Evolutionary conservation across 1,140 invertebrate genomes (phyloP), one percentile per base, ranked within the genome.

Genomic region (Odontomachus brunneus): DNA sequence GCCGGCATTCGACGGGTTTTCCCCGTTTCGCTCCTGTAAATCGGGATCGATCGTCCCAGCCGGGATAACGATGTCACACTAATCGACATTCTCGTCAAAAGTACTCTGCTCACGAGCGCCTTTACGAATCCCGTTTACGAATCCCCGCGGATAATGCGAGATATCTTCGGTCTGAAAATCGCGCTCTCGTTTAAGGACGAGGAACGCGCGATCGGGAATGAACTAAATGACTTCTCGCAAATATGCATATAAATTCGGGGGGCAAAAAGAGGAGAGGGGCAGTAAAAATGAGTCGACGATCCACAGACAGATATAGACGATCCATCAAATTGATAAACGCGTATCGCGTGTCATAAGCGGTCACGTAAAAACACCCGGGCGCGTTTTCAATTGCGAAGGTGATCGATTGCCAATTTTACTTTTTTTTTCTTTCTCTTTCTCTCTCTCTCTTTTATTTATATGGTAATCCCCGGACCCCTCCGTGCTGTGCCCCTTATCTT

Each of bases 1-100:
- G 26, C 55, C 69, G 67, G 59, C 65, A 86, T 82, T 82, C 74
- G 84, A 69, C 33, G 24, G 38, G 63, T 74, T 66, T 53, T 65
- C 48, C 74, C 69, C 44, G 33, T 60, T 65, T 44, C 38, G 51
- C 51, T 83, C n/a, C 62, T 85, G 75, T n/a, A 49, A 82, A 82
- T 65, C 71, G 33, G 38, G 72, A 38, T 71, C 73, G 49, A 85
- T 72, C 38, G 53, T 82, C 74, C 60, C 33, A 51, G 38, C 19
- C 12, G 26, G 24, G 65, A 62, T 69, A 69, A 44, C 22, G 19
- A 71, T 33, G 22, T 66, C 44, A 48, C 19, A 66, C 60, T 76
- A 76, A 76, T 76, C 60, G 60, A 76, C 26, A 66, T 33, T 76
- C 60, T 76, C 60, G 22, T 76, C 60, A 66, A 76, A 44, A 76